phyloP scores from a whole-genome alignment of 1,140 invertebrate species.

The Teleogryllus occipitalis region DNA sequence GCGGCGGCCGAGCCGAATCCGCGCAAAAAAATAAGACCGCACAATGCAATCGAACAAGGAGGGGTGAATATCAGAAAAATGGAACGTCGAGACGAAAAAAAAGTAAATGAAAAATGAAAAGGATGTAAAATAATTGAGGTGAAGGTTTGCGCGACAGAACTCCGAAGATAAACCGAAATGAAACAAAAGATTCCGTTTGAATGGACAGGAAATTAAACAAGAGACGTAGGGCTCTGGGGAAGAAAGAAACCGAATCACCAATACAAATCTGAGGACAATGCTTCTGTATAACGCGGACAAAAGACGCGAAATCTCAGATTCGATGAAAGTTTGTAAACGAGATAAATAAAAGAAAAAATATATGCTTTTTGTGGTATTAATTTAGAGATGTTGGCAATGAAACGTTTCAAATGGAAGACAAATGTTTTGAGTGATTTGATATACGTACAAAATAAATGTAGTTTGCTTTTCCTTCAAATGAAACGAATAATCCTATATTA shows the following conservation, averaged over 20 bases:
- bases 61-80: not conserved
- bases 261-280: not conserved
- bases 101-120: not conserved
- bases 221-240: not conserved
- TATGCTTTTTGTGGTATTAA: too few relatives aligned
- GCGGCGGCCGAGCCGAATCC: not conserved
- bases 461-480: not conserved
- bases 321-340: too few relatives aligned
- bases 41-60: not conserved
- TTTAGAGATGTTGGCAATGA: too few relatives aligned
- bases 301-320: not conserved
- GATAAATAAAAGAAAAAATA: too few relatives aligned
- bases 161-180: not conserved
- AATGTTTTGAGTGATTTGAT: too few relatives aligned
- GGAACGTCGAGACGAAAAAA: not conserved
- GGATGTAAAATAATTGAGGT: not conserved
- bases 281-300: not conserved
- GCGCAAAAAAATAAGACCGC: not conserved
- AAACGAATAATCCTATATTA: not conserved
- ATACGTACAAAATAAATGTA: not conserved
- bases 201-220: constrained; percentile 1
- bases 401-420: too few relatives aligned
- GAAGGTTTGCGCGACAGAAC: not conserved
- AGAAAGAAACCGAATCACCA: not conserved
- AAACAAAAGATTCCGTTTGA: not conserved